These are phyloP conservation scores for Myripristis murdjan DNA, from an alignment of 2,797 vertebrate genomes.

Conservation along the genomic window DNA sequence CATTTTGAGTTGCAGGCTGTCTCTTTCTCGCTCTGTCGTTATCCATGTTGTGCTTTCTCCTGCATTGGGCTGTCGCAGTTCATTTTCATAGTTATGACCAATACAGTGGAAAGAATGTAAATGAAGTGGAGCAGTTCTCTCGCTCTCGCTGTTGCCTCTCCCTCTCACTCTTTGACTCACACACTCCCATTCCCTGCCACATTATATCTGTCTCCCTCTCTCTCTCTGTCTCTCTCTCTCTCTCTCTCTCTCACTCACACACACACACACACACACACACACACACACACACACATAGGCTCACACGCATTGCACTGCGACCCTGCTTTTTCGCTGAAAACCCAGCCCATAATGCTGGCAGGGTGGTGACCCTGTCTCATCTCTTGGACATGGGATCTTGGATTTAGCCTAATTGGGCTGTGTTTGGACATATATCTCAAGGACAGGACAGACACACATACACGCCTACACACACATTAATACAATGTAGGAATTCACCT, in stretches of 20 bases:
- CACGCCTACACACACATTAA: neutral
- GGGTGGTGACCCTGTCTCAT: slow-evolving; percentile 52
- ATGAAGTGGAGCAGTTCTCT: slow-evolving; percentile 32
- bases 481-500: neutral
- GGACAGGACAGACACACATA: slow-evolving; percentile 31
- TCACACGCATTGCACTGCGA: neutral
- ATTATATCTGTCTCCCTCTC: neutral
- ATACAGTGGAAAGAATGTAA: slow-evolving; percentile 52
- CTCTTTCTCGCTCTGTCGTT: slow-evolving; percentile 21
- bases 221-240: neutral
- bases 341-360: slow-evolving; percentile 14
- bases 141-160: neutral
- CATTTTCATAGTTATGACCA: slow-evolving; percentile 49
- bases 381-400: slow-evolving; percentile 23
- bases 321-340: slow-evolving; percentile 20
- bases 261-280: slow-evolving; percentile 1
- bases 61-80: slow-evolving; percentile 15
- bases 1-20: neutral
- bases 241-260: neutral
- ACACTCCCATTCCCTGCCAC: neutral
- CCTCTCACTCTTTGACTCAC: neutral
- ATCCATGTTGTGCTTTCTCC: slow-evolving; percentile 11
- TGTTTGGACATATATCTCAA: slow-evolving; percentile 43
- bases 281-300: neutral
- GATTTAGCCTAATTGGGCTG: slow-evolving; percentile 52